A percentile compares a stretch with the other conserved stretches of the same genome.
Conservation (phyloP, 2,888 invertebrate species). For the Anthoptus insignis region DNA sequence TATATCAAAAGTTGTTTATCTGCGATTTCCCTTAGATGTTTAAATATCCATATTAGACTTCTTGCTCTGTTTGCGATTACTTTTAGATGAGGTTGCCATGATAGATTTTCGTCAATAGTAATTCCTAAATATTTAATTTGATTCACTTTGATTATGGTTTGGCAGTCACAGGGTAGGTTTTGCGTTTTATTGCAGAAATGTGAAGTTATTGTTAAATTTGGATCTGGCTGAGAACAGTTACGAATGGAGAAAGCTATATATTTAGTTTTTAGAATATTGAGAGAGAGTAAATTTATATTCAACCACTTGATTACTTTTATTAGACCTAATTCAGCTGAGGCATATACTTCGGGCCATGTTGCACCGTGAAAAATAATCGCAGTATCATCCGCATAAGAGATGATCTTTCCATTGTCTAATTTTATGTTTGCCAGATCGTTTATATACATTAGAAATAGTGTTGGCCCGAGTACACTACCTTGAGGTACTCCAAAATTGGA, state of each 20-base stretch:
- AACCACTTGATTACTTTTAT: not conserved
- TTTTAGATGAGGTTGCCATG: slow-evolving; percentile 4
- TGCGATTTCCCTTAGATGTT: not conserved
- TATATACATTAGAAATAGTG: not conserved
- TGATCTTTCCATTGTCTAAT: not conserved
- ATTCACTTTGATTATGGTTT: not conserved
- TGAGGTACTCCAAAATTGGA: not conserved
- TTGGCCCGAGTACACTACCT: slow-evolving; percentile 1
- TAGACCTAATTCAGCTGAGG: not conserved
- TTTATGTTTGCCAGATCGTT: not conserved
- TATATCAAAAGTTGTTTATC: not conserved
- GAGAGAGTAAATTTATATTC: not conserved
- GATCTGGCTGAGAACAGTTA: not conserved
- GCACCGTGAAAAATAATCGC: not conserved
- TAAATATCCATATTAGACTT: slow-evolving; percentile 1
- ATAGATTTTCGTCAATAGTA: not conserved
- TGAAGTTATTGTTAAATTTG: not conserved
- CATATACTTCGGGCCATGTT: not conserved
- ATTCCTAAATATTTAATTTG: slow-evolving; percentile 6
- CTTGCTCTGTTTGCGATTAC: not conserved
- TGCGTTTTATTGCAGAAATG: not conserved
- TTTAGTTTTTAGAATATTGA: not conserved
- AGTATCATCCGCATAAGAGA: not conserved
- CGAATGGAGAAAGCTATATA: not conserved
- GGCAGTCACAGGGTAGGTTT: not conserved